Evolutionary conservation across 2,888 invertebrate genomes (phyloP), one percentile per base, ranked within the genome.

Genomic region (Eurytoma adleriae): DNA sequence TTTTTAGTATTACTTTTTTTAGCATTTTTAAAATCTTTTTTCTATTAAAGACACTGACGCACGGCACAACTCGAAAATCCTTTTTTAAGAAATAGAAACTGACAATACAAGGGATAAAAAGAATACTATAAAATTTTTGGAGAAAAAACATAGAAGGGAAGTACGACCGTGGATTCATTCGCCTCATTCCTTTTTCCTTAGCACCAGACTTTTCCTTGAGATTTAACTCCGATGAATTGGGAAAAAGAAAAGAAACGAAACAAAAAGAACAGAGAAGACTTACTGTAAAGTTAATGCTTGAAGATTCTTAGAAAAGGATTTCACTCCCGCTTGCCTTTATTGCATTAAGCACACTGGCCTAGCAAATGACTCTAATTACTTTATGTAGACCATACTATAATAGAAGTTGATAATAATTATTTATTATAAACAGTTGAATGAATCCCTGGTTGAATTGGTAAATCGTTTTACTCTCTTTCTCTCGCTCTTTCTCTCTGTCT

Each of bases 391-490:
- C 85, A 86, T 71, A 79, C 87, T 85, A 86, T 84, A 83, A 82
- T 86, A 84, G 82, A 83, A 86, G 84, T 86, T 85, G 83, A 87
- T 84, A 86, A 75, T 84, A 67, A 76, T 79, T 82, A 84, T 86
- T 86, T 86, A 86, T 86, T 83, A 85, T 85, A 84, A 87, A 87
- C 84, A 86, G 84, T 80, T 83, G 83, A 86, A 67, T 71, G 83
- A 86, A 40, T 40, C 79, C 84, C 83, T 84, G 83, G 83, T 86
- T 82, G 84, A 86, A 82, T 85, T 79, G 52, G 24, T 78, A 81
- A 84, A 83, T 85, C 82, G 83, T 83, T 82, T 81, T 84, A 78
- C 74, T 83, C 78, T 78, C 30, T 30, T 0, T 3, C 4, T 30
- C 7, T 30, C 10, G 4, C 40, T 40, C 40, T 40, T 10, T 40